Evolutionary conservation across 2,888 invertebrate genomes (phyloP).

Genomic region (Callimorpha dominula): DNA sequence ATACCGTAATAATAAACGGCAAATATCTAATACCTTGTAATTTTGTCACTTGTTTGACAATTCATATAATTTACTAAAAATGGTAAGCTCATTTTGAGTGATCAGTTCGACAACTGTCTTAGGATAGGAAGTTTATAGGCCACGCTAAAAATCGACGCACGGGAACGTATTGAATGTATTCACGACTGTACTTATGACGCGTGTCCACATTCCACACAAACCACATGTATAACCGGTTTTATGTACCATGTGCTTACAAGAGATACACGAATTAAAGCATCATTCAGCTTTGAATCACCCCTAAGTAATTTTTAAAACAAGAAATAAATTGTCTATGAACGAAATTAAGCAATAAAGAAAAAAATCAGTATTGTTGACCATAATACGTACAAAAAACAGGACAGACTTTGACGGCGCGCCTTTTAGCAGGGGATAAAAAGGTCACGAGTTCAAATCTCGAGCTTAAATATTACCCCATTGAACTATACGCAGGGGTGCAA

Average conservation of each 20-base stretch:
- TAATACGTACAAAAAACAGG: background rate
- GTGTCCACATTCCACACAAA: background rate
- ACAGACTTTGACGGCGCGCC: background rate
- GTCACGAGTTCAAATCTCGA: constrained; percentile 20
- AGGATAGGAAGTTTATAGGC: background rate
- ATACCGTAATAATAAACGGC: too few relatives aligned
- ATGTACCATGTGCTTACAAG: background rate
- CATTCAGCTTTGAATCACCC: background rate
- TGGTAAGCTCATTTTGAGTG: background rate
- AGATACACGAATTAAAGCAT: background rate
- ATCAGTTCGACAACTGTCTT: background rate
- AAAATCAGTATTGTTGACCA: too few relatives aligned
- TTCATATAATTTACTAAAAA: background rate
- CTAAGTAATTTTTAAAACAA: background rate
- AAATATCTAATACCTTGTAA: too few relatives aligned
- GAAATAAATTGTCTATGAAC: background rate
- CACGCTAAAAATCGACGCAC: background rate
- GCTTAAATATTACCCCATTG: constrained; percentile 7
- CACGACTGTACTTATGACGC: background rate
- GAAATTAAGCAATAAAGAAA: background rate
- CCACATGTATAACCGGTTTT: background rate
- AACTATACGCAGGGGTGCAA: constrained; percentile 13
- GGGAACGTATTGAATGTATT: background rate
- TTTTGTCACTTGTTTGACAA: too few relatives aligned
- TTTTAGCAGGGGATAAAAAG: constrained; percentile 13